Evolutionary conservation across 2,797 vertebrate species (phyloP).

Genomic region (Glossophaga mutica): DNA sequence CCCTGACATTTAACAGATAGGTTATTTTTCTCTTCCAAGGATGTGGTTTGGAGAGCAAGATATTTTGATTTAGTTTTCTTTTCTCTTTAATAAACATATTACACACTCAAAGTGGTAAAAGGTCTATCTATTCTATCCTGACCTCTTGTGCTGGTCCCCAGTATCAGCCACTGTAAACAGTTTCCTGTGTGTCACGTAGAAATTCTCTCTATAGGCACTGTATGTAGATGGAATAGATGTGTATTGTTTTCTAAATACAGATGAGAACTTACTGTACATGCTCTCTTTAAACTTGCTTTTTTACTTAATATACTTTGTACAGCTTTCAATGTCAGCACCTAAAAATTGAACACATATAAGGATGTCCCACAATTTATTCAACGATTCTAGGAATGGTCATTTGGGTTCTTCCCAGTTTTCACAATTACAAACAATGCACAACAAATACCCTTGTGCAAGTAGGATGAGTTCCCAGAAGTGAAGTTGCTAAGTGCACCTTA

Average conservation of each 20-base stretch:
- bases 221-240: neutral
- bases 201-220: neutral
- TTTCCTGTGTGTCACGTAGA: neutral
- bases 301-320: neutral
- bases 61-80: neutral
- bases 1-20: neutral
- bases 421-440: neutral
- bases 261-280: neutral
- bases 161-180: neutral
- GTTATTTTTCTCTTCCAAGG: neutral
- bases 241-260: constrained; percentile 17
- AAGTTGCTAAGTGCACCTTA: neutral
- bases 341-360: neutral
- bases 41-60: neutral
- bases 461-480: neutral
- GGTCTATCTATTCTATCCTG: neutral
- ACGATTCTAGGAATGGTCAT: neutral
- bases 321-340: neutral
- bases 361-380: neutral
- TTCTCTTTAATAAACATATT: constrained; percentile 20
- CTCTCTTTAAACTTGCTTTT: neutral
- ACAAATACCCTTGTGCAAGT: neutral
- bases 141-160: neutral
- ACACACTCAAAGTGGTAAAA: neutral
- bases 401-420: neutral